Percentiles rank a stretch among this genome's conserved stretches.
phyloP scores from a whole-genome alignment of 92 coral and sea anemone species.

The Epizoanthus scotinus region DNA sequence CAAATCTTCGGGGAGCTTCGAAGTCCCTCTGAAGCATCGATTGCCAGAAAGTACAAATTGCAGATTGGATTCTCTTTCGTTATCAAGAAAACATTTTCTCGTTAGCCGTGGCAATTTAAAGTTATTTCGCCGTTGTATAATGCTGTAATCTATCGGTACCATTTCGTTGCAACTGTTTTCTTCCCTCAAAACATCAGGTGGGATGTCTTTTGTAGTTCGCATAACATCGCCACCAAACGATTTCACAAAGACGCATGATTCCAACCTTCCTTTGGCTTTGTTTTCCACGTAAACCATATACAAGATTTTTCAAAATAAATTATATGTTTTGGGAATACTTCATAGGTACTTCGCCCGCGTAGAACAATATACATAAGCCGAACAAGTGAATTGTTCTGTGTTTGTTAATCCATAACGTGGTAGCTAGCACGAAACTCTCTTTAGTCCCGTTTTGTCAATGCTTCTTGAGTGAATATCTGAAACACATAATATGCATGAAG shows the following conservation, averaged over 20 bases:
- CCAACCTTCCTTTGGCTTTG: background rate
- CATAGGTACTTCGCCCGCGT: background rate
- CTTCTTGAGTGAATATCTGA: background rate
- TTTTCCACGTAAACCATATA: background rate
- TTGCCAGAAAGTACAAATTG: conserved; percentile 9
- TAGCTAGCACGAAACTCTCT: background rate
- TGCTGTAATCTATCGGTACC: background rate
- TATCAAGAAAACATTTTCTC: background rate
- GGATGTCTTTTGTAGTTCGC: background rate
- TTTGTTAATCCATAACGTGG: background rate
- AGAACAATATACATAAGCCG: too few relatives aligned
- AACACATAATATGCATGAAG: background rate
- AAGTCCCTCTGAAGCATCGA: conserved; percentile 10
- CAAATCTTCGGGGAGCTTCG: background rate
- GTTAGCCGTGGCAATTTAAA: conserved; percentile 5
- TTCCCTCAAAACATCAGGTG: background rate
- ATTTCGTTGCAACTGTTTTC: background rate
- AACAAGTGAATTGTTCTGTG: background rate
- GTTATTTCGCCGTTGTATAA: background rate
- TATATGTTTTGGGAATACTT: background rate
- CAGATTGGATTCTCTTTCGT: background rate
- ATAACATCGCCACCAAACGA: background rate
- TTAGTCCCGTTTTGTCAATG: background rate
- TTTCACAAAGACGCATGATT: conserved; percentile 28
- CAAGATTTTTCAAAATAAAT: background rate